Base-by-base conservation (phyloP, 2,888 invertebrate genomes). In the Smittia aterrima region DNA sequence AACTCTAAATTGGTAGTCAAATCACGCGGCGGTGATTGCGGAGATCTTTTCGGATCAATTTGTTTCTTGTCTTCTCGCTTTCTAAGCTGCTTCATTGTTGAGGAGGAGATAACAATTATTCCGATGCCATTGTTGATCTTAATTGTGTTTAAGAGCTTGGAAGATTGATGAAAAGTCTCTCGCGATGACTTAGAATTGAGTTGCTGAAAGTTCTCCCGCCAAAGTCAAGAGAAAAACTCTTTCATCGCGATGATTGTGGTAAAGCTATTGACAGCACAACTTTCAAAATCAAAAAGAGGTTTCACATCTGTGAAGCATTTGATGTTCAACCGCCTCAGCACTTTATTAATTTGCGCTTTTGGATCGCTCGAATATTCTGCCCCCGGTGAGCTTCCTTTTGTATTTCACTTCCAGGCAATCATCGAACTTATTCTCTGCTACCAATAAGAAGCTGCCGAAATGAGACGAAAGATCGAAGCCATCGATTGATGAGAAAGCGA, bases 301-400 rank as follows among this genome's bases (percentile, higher is more conserved):
- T n/a, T 16, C 64, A 53, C 70, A 70, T 70, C 70, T 54, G 70
- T n/a, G n/a, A n/a, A 18, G 47, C 20, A 24, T 70, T 70, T 70
- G 70, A 70, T 70, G 47, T 54, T 54, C 47, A 18, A 54, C 70
- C 70, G 70, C 70, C 70, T 54, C 70, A 70, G 54, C 54, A 70
- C 70, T 70, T 24, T 70, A 54, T 70, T 70, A 70, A 70, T 70
- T 70, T 70, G 70, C 70, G 70, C 70, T 70, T 70, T 70, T 24
- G 40, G 68, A 68, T 68, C 22, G 18, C 18, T 38, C n/a, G 22
- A 53, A 11, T 40, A n/a, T 53, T 53, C 53, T 27, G 27, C n/a
- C 70, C 47, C 70, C 24, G 70, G 25, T 70, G 70, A 25, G 70
- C 25, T 70, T 70, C 54, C 53, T 53, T 70, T 70, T 70, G 70